phyloP scores from a whole-genome alignment of 1,140 invertebrate genomes.

The Drosophila parabipectinata region DNA sequence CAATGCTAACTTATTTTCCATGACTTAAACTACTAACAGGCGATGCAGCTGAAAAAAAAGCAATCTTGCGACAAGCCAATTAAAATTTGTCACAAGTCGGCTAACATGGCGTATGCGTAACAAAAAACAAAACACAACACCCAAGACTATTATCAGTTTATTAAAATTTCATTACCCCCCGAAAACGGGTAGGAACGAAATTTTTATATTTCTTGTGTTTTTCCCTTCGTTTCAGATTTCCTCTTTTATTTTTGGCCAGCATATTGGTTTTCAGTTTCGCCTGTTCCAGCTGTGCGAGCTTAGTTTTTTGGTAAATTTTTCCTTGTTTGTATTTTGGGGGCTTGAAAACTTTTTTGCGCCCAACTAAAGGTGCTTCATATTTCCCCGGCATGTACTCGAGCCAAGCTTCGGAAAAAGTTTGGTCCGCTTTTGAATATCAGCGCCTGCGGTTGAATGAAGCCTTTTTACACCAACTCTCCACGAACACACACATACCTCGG shows the following conservation, averaged over 20 bases:
- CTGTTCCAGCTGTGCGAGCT: slow-evolving; percentile 14
- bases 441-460: slow-evolving; percentile 41
- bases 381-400: slow-evolving; percentile 20
- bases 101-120: slow-evolving; percentile 55
- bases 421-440: slow-evolving; percentile 45
- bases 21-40: slow-evolving; percentile 5
- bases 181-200: slow-evolving; percentile 9
- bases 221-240: slow-evolving; percentile 10
- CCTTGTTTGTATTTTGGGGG: slow-evolving; percentile 25
- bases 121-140: slow-evolving; percentile 24
- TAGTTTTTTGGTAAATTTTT: slow-evolving; percentile 16
- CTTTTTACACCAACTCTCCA: background rate
- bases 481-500: background rate
- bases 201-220: slow-evolving; percentile 24
- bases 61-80: slow-evolving; percentile 47
- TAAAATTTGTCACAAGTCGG: slow-evolving; percentile 55
- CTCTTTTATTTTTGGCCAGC: background rate
- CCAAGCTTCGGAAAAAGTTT: slow-evolving; percentile 26
- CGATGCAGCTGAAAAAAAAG: slow-evolving; percentile 10
- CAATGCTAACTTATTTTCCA: slow-evolving; percentile 57
- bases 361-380: slow-evolving; percentile 44
- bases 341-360: slow-evolving; percentile 23
- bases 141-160: slow-evolving; percentile 41
- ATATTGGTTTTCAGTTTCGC: slow-evolving; percentile 27
- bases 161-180: slow-evolving; percentile 55